Conservation (phyloP, 35 echinoderm and acorn worm genomes). For the Anneissia japonica region DNA sequence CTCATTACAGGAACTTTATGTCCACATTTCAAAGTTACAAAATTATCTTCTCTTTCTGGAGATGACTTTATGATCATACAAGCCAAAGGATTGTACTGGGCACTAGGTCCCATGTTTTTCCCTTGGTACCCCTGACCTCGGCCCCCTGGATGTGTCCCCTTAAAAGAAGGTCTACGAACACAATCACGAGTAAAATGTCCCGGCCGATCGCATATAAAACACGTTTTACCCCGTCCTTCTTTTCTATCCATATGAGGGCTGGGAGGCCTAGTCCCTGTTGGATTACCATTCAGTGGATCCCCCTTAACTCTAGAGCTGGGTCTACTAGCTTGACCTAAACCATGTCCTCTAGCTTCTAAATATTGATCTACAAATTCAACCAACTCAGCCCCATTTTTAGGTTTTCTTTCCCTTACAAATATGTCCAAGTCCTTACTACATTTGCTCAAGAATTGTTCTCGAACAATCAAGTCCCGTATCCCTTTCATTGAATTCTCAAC, state of each 20-base stretch:
- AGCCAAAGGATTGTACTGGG: too few relatives aligned
- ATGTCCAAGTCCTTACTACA: background rate
- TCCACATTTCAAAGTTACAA: background rate
- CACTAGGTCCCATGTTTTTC: background rate
- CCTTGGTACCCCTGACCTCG: too few relatives aligned
- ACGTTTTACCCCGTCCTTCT: background rate
- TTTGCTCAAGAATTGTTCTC: background rate
- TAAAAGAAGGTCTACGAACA: too few relatives aligned
- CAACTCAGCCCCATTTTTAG: background rate
- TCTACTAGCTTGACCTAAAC: background rate
- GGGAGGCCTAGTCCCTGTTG: background rate
- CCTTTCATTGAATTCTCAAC: background rate
- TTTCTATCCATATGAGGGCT: background rate
- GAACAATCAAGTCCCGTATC: background rate
- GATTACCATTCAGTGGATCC: too few relatives aligned
- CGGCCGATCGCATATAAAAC: too few relatives aligned
- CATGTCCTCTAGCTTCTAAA: background rate
- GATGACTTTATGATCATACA: too few relatives aligned
- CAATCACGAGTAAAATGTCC: too few relatives aligned
- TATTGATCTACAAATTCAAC: background rate
- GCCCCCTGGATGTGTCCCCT: too few relatives aligned
- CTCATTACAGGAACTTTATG: background rate
- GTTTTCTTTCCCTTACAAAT: constrained; percentile 6
- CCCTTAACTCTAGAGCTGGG: background rate
- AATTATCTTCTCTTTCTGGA: background rate